Evolutionary conservation across 2,113 vertebrate species (phyloP).

Genomic region (Hemiscyllium ocellatum): DNA sequence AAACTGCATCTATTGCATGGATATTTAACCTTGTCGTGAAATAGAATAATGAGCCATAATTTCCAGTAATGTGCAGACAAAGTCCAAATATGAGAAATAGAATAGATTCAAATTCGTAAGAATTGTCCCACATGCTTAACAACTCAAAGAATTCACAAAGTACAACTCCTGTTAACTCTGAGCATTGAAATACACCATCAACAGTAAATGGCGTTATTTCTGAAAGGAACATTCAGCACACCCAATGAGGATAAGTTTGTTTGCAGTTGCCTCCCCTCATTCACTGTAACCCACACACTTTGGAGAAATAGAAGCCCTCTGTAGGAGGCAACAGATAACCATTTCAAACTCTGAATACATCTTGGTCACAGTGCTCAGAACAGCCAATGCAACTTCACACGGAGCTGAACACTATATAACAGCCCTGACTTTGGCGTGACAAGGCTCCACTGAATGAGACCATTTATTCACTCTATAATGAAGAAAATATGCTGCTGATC

Average conservation of each 20-base stretch:
- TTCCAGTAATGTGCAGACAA: background rate
- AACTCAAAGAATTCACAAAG: background rate
- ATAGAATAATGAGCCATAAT: too few relatives aligned
- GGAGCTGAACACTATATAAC: background rate
- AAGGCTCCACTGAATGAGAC: background rate
- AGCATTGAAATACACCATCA: background rate
- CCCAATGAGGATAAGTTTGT: background rate
- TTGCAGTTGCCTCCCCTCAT: background rate
- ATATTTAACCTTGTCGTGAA: background rate
- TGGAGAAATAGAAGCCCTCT: background rate
- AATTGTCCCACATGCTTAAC: background rate
- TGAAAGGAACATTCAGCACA: background rate
- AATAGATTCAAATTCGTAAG: background rate
- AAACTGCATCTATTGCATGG: background rate
- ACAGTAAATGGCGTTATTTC: background rate
- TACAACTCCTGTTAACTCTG: background rate
- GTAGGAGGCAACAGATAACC: background rate
- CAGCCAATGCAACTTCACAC: background rate
- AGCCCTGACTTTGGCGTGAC: background rate
- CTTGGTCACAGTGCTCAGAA: background rate
- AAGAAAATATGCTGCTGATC: background rate
- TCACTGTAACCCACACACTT: background rate
- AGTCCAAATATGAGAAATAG: background rate
- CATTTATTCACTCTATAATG: background rate
- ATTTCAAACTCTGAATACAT: background rate